Evolutionary conservation across 2,113 vertebrate genomes (phyloP).

Genomic region (Festucalex cinctus): DNA sequence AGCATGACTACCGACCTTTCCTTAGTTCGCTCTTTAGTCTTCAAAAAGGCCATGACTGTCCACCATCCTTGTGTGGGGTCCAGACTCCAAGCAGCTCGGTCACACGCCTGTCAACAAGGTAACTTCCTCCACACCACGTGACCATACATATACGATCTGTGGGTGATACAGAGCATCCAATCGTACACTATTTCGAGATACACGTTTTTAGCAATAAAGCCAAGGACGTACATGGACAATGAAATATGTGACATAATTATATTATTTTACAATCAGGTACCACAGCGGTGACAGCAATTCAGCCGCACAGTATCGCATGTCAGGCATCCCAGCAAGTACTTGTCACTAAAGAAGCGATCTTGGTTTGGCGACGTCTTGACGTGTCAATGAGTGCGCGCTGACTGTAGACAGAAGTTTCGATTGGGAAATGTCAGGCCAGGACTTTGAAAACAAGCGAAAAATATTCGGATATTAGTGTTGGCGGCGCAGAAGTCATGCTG

Average conservation of each 20-base stretch:
- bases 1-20: slow-evolving; percentile 57
- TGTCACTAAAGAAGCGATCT: slow-evolving; percentile 39
- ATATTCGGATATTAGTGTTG: background rate
- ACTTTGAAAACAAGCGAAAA: slow-evolving; percentile 1
- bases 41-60: slow-evolving; percentile 68
- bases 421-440: background rate
- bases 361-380: slow-evolving; percentile 33
- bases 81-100: background rate
- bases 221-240: no score
- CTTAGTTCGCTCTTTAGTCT: slow-evolving; percentile 54
- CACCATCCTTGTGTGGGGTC: slow-evolving; percentile 27
- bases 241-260: background rate
- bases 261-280: background rate
- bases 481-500: slow-evolving; percentile 19
- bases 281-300: background rate
- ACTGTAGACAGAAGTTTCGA: slow-evolving; percentile 42
- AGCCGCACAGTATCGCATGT: background rate
- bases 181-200: slow-evolving; percentile 21
- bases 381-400: slow-evolving; percentile 27
- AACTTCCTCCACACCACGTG: slow-evolving; percentile 53
- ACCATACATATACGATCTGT: slow-evolving; percentile 2
- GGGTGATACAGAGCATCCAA: background rate
- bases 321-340: background rate
- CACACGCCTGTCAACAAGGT: slow-evolving; percentile 55
- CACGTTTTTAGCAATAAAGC: background rate